Percentiles rank a stretch among this genome's conserved stretches.
These are phyloP conservation scores for Dipodomys ordii DNA, from an alignment of 2,113 vertebrate species.

Conservation along the genomic window DNA sequence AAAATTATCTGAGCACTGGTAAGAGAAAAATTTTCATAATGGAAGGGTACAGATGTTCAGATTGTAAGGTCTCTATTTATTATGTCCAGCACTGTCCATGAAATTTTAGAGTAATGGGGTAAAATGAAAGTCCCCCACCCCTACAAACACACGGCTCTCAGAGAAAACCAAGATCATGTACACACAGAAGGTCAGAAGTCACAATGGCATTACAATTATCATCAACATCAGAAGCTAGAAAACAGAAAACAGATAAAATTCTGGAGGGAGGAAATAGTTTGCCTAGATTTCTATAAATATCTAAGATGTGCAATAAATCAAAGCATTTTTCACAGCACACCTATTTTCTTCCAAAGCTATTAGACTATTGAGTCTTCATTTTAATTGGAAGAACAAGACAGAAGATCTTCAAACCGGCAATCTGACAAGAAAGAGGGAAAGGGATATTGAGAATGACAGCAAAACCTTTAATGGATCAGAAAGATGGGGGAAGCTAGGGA, in stretches of 20 bases:
- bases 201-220: background rate
- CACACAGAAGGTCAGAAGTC: background rate
- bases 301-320: background rate
- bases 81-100: background rate
- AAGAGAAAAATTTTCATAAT: background rate
- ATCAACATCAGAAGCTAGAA: background rate
- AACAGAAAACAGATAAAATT: background rate
- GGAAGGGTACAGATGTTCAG: background rate
- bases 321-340: background rate
- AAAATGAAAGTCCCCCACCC: constrained; percentile 1
- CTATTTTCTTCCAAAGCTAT: background rate
- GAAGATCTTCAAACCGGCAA: background rate
- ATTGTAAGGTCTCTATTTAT: background rate
- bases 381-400: constrained; percentile 11
- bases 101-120: constrained; percentile 33
- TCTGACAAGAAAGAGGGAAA: background rate
- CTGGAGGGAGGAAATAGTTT: background rate
- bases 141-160: background rate
- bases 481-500: background rate
- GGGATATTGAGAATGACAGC: background rate
- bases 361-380: background rate
- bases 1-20: constrained; percentile 28
- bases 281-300: background rate
- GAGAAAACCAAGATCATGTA: background rate
- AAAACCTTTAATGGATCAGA: background rate